Evolutionary conservation across 2,888 invertebrate species (phyloP).

Genomic region (Andrena hattorfiana): DNA sequence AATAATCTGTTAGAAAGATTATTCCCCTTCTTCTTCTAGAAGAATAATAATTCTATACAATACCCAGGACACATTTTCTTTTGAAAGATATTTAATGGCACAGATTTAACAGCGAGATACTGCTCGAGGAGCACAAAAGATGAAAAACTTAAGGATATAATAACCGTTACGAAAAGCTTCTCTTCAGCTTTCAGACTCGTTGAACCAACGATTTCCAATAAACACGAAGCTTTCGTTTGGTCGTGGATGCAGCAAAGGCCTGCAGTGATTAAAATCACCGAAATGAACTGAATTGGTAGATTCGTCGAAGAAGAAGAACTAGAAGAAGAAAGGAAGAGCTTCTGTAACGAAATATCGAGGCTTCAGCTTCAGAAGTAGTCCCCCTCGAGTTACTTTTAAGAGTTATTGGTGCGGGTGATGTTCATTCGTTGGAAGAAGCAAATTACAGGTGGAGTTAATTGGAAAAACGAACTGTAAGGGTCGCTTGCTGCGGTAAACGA

Average conservation of each 20-base stretch:
- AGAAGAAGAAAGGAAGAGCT: neutral
- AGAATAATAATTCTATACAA: no score
- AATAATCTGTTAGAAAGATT: no score
- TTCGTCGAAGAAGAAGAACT: neutral
- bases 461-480: constrained; percentile 16
- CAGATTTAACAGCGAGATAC: constrained; percentile 7
- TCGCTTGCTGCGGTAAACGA: constrained; percentile 11
- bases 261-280: constrained; percentile 14
- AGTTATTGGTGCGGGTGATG: constrained; percentile 7
- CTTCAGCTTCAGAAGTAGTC: constrained; percentile 2
- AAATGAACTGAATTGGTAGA: neutral
- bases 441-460: constrained; percentile 23
- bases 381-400: constrained; percentile 10
- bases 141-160: constrained; percentile 4
- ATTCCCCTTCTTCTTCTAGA: no score
- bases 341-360: neutral
- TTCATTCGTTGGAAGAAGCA: constrained; percentile 8
- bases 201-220: constrained; percentile 14
- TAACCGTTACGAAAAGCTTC: constrained; percentile 3
- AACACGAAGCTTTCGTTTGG: neutral
- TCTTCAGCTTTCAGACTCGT: neutral
- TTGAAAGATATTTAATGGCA: neutral
- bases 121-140: neutral
- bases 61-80: neutral
- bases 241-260: neutral